Evolutionary conservation across 2,113 vertebrate genomes (phyloP), one percentile per base, ranked within the genome.

Genomic region (Ophthalmolycus amberensis): DNA sequence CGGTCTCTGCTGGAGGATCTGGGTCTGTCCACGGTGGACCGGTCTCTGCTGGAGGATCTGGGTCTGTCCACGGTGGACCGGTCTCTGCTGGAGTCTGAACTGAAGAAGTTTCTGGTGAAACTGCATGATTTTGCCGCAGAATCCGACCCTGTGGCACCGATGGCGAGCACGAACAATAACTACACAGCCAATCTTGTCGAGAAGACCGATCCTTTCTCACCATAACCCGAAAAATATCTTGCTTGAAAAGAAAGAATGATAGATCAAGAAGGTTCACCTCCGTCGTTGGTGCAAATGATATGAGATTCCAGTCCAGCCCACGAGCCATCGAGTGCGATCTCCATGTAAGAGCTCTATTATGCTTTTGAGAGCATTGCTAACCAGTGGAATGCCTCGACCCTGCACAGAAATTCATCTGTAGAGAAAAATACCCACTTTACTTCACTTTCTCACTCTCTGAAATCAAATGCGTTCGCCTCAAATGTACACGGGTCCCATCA

Each of bases 251-350:
- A 20, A 76, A 44, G 34, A 75, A 64, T 3, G 18, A 40, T 25
- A 32, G 18, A 56, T 71, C 44, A 4, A 58, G 56, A 37, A 29
- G 15, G 4, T 34, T 3, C 34, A 52, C 11, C 66, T 65, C 32
- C 0, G 4, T 15, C 69, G n/a, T 15, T 38, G 20, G 11, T 71
- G 72, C 34, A 38, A 80, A 76, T 60, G 10, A 42, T 27, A 44
- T 63, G 6, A 63, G 37, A 79, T 62, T 16, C 67, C 60, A 27
- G 71, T 66, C n/a, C 11, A 37, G 60, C 65, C 40, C 42, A 52
- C 60, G 4, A 60, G 40, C 50, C 20, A 65, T 50, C 22, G 50
- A 9, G 14, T 50, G 25, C 10, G 18, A 18, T 73, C 63, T 20
- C 37, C 9, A 11, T 40, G 18, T 25, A 6, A 56, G 2, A 12